Conservation (phyloP, 2,113 vertebrate species). For the Gymnorhina tibicen region DNA sequence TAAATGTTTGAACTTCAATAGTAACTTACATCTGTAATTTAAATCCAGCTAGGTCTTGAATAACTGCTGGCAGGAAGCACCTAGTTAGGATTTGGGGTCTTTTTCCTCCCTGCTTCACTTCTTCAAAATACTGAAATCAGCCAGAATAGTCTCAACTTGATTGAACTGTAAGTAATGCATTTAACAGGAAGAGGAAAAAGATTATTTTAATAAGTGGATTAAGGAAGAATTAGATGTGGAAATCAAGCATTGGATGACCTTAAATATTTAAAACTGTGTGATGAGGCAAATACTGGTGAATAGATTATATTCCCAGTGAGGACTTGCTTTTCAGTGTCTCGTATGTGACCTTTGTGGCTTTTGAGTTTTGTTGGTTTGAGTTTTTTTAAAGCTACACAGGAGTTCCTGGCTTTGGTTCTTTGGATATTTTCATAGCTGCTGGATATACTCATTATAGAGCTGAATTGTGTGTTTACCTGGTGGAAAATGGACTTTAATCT, state of each 20-base stretch:
- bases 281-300: not conserved
- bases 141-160: slow-evolving; percentile 8
- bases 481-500: not conserved
- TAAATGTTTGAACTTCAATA: slow-evolving; percentile 26
- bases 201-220: slow-evolving; percentile 39
- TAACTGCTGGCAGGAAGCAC: slow-evolving; percentile 54
- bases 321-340: not conserved
- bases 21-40: not conserved
- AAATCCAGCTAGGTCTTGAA: slow-evolving; percentile 10
- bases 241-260: slow-evolving; percentile 7
- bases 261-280: slow-evolving; percentile 3
- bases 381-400: not conserved
- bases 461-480: not conserved
- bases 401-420: not conserved
- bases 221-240: slow-evolving; percentile 39
- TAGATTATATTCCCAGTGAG: slow-evolving; percentile 18
- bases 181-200: not conserved
- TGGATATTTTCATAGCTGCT: not conserved
- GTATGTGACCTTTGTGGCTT: not conserved
- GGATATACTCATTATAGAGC: not conserved
- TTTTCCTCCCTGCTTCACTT: not conserved
- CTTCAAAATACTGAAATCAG: not conserved
- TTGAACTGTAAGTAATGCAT: slow-evolving; percentile 16
- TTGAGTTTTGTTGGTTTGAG: not conserved
- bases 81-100: not conserved